Base-by-base conservation (phyloP, 2,888 invertebrate species). In the Drosophila mayaguana region DNA sequence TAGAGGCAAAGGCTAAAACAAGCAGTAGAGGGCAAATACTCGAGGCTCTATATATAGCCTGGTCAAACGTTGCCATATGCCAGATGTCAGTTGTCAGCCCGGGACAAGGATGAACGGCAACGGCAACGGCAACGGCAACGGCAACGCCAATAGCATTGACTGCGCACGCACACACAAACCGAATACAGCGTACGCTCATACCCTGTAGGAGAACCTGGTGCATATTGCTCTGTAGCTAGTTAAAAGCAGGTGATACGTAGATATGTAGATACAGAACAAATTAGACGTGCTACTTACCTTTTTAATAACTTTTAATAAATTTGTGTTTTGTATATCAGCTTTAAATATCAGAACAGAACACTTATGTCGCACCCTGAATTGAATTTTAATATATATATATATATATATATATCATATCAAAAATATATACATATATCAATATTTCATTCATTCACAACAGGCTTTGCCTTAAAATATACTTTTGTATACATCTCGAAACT, bases 81-180 rank as follows among this genome's bases (percentile, higher is more conserved):
- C 83, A 83, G 83, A 75, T 83, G 80, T 80, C 83, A 75, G 76
- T 64, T 75, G 75, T 63, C 63, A 69, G 70, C 57, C 53, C 73
- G 43, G 74, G 63, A 67, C 73, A 59, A 78, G 50, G 51, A 55
- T 54, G 57, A 57, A 66, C 59, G 34, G 60, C 40, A 64, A 42
- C 53, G 22, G 53, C 32, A 57, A 66, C 59, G 34, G 60, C 40
- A 64, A 42, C 53, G 22, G 53, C 32, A 61, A 25, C 54, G 25
- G 54, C 34, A 57, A 25, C 34, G 25, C 20, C 57, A 68, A 40
- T 50, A 57, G 34, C 68, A 60, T 60, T 68, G 63, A 70, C 57
- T 75, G 62, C 61, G 68, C 59, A 77, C 68, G 60, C 53, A 57
- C 38, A 54, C 62, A 45, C 34, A 22, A 32, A 18, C 7, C 28